Conservation (phyloP, 2,888 invertebrate species). For the Melolontha melolontha region DNA sequence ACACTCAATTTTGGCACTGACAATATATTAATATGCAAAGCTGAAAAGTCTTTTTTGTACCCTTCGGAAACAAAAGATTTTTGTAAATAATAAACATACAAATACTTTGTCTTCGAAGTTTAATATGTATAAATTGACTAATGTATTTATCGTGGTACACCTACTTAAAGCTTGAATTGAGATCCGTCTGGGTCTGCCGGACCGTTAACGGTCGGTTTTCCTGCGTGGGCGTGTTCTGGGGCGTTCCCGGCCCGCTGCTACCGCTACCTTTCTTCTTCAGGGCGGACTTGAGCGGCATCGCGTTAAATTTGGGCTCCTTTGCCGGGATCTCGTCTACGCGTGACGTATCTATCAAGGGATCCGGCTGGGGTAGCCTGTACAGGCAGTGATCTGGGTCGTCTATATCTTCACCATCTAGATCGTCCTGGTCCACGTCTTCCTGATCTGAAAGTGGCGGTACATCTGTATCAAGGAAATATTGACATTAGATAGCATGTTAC, state of each 20-base stretch:
- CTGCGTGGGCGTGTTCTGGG: slow-evolving; percentile 78
- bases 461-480: slow-evolving; percentile 1
- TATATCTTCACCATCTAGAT: slow-evolving; percentile 74
- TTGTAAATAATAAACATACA: too few relatives aligned
- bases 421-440: slow-evolving; percentile 60
- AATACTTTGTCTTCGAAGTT: too few relatives aligned
- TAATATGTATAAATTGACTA: too few relatives aligned
- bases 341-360: slow-evolving; percentile 81
- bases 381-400: slow-evolving; percentile 75
- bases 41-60: too few relatives aligned
- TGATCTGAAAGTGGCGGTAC: slow-evolving; percentile 38
- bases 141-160: slow-evolving; percentile 57
- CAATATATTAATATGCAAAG: too few relatives aligned
- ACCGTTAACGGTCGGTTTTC: slow-evolving; percentile 76
- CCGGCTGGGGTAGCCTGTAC: slow-evolving; percentile 71
- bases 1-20: too few relatives aligned
- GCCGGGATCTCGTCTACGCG: slow-evolving; percentile 93
- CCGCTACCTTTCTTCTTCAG: slow-evolving; percentile 81
- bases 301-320: slow-evolving; percentile 91
- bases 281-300: slow-evolving; percentile 92
- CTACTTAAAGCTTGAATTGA: slow-evolving; percentile 85
- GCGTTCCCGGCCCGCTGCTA: slow-evolving; percentile 73
- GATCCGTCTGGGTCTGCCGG: slow-evolving; percentile 75
- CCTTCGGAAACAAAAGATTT: too few relatives aligned
- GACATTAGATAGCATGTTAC: neutral